Evolutionary conservation across 2,113 vertebrate genomes (phyloP).

Genomic region (Thamnophis sirtalis): DNA sequence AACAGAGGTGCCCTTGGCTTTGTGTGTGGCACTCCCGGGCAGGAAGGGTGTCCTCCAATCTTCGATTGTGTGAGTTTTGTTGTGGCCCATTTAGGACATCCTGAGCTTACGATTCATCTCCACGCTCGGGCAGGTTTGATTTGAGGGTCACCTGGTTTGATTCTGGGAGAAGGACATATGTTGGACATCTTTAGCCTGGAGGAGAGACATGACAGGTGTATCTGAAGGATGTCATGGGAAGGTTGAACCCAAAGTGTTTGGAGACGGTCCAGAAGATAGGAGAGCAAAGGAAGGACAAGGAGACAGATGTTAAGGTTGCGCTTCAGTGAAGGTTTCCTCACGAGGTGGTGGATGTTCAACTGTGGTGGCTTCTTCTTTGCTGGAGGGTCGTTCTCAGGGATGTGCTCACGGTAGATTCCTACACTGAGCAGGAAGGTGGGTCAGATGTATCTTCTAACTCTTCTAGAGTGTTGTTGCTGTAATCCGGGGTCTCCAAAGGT

Average conservation of each 20-base stretch:
- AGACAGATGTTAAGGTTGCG: not conserved
- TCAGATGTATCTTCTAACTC: not conserved
- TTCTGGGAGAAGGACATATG: not conserved
- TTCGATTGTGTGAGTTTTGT: not conserved
- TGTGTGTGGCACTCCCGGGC: not conserved
- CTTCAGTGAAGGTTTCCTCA: not conserved
- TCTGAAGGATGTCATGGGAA: not conserved
- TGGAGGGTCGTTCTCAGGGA: not conserved
- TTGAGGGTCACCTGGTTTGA: not conserved
- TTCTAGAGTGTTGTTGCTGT: not conserved
- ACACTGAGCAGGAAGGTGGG: not conserved
- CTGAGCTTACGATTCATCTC: not conserved
- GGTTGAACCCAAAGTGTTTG: not conserved
- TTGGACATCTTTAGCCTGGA: not conserved
- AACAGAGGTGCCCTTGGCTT: constrained; percentile 28
- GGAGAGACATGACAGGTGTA: not conserved
- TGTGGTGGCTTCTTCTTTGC: not conserved
- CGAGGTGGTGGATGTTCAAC: no score
- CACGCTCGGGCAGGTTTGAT: not conserved
- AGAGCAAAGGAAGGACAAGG: not conserved
- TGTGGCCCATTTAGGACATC: not conserved
- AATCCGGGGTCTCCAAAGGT: not conserved
- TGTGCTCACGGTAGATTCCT: not conserved
- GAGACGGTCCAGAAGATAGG: not conserved
- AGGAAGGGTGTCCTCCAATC: not conserved